A percentile compares a stretch with the other conserved stretches of the same genome.
Evolutionary conservation across 2,113 vertebrate genomes (phyloP).

Genomic region (Hassar affinis): DNA sequence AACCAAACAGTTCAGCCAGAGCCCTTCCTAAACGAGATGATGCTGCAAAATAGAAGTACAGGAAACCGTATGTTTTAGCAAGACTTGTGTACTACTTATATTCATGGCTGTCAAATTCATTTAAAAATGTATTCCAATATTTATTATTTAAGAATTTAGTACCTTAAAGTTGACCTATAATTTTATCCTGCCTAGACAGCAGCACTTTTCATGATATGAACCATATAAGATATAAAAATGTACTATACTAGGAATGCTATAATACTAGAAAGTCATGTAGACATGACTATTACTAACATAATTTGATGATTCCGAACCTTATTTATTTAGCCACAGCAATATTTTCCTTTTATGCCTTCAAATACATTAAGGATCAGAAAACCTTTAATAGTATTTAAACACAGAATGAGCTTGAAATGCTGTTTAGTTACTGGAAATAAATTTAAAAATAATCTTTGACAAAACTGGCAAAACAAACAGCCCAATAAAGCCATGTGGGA

Average conservation of each 20-base stretch:
- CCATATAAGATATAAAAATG: background rate
- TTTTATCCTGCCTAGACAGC: background rate
- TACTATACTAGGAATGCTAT: background rate
- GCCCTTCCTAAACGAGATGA: constrained; percentile 88
- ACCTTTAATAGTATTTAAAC: background rate
- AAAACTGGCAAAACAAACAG: background rate
- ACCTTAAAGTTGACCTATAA: background rate
- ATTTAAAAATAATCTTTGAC: too few relatives aligned
- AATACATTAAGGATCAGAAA: background rate
- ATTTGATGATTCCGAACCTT: background rate
- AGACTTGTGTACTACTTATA: background rate
- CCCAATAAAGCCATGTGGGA: background rate
- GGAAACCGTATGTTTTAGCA: background rate
- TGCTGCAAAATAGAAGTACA: constrained; percentile 66
- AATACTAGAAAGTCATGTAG: background rate
- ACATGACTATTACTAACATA: too few relatives aligned
- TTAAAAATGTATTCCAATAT: background rate
- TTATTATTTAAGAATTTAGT: background rate
- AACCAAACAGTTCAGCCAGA: constrained; percentile 88
- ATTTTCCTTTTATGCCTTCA: background rate
- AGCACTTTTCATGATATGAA: background rate
- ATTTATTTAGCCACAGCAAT: background rate
- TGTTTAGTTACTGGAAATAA: background rate
- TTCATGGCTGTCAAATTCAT: background rate
- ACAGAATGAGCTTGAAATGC: background rate